These are phyloP conservation scores for Aphis craccivora DNA, from an alignment of 1,140 invertebrate genomes.

Conservation along the genomic window DNA sequence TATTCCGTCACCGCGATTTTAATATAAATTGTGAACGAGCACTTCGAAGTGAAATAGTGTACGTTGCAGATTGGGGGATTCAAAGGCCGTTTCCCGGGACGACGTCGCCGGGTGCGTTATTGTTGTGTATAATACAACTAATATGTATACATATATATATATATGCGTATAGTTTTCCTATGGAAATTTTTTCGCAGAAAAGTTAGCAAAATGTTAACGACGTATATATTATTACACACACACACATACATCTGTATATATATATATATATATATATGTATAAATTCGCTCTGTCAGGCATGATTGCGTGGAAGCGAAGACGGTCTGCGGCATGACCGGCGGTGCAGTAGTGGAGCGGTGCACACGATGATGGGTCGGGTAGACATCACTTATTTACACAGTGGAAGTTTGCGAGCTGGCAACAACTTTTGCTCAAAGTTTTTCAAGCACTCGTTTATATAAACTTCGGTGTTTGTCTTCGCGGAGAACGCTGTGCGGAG, in stretches of 20 bases:
- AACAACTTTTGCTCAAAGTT: constrained; percentile 50
- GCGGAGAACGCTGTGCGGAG: background rate
- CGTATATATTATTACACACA: background rate
- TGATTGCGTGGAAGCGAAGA: background rate
- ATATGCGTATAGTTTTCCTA: background rate
- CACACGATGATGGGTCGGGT: too few relatives aligned
- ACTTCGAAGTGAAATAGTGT: too few relatives aligned
- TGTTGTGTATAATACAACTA: background rate
- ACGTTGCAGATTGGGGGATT: background rate
- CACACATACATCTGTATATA: background rate
- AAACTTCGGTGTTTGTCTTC: constrained; percentile 53
- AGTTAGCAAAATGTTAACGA: constrained; percentile 16
- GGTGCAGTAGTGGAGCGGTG: too few relatives aligned
- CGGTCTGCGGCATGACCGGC: background rate
- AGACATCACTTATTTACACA: constrained; percentile 44
- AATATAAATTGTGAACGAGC: too few relatives aligned
- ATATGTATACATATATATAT: background rate
- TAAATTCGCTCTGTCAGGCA: background rate
- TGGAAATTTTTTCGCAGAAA: constrained; percentile 6
- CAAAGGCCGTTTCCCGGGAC: background rate
- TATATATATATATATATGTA: background rate
- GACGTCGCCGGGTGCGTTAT: background rate
- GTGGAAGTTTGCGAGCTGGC: constrained; percentile 25
- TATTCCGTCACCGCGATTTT: too few relatives aligned
- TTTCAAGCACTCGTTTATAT: constrained; percentile 41